Evolutionary conservation across 2,797 vertebrate species (phyloP).

Genomic region (Spinus pinus): DNA sequence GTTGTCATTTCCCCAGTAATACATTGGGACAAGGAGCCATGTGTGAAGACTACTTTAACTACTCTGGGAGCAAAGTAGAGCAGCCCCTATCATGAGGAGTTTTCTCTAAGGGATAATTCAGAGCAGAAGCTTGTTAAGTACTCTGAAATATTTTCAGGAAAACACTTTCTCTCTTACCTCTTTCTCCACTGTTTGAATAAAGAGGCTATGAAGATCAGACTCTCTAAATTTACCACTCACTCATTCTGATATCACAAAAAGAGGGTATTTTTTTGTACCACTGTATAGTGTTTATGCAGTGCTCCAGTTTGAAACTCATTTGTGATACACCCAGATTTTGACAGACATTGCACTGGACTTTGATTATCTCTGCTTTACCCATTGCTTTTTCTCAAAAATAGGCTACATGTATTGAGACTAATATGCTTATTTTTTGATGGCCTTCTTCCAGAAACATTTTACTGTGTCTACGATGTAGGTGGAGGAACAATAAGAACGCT

Average conservation of each 20-base stretch:
- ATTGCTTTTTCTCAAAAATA: conserved; percentile 17
- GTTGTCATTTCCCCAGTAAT: neutral
- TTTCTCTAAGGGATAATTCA: neutral
- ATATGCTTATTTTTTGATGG: neutral
- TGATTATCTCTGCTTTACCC: neutral
- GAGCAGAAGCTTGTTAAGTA: neutral
- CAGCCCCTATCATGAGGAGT: neutral
- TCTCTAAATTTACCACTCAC: neutral
- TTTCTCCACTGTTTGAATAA: neutral
- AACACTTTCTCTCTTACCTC: neutral
- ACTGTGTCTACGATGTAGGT: neutral
- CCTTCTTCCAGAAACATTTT: neutral
- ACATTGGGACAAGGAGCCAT: neutral
- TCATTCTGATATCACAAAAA: neutral
- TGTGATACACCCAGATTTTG: conserved; percentile 1
- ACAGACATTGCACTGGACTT: neutral
- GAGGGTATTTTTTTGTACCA: neutral
- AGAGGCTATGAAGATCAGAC: neutral
- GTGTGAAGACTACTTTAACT: neutral
- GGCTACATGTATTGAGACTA: neutral
- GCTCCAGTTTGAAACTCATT: neutral
- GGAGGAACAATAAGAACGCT: neutral
- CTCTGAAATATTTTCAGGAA: neutral
- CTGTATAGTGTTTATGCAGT: neutral
- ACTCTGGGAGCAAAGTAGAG: neutral